Percentiles rank a stretch among this genome's conserved stretches.
These are phyloP conservation scores for Sebastes itinus DNA, from an alignment of 2,797 vertebrate genomes.

Conservation along the genomic window DNA sequence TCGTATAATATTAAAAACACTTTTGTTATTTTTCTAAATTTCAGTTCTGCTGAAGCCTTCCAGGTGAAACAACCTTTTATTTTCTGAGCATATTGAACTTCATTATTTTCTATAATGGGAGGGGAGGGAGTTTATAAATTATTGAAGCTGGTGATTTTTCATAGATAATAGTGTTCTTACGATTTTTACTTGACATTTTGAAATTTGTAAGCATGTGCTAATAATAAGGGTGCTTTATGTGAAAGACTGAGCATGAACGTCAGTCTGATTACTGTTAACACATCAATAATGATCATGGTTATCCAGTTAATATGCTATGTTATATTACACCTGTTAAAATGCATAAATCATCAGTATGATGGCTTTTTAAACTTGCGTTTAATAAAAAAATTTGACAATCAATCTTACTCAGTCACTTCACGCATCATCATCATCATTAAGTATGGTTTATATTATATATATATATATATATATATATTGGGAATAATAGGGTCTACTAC, in stretches of 20 bases:
- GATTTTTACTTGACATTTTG: slow-evolving; percentile 70
- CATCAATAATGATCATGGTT: slow-evolving; percentile 9
- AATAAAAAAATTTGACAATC: slow-evolving; percentile 27
- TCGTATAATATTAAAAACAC: background rate
- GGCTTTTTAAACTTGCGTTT: slow-evolving; percentile 30
- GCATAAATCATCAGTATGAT: slow-evolving; percentile 16
- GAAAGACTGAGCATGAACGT: slow-evolving; percentile 40
- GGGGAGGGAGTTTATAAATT: slow-evolving; percentile 32
- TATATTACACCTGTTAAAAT: slow-evolving; percentile 35
- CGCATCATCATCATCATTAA: background rate
- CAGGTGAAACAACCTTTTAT: slow-evolving; percentile 4
- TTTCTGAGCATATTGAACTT: slow-evolving; percentile 18
- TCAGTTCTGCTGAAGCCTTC: slow-evolving; percentile 84
- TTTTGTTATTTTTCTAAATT: slow-evolving; percentile 39
- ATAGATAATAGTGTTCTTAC: slow-evolving; percentile 37
- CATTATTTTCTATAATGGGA: slow-evolving; percentile 51
- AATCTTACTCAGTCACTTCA: background rate
- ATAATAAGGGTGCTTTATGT: slow-evolving; percentile 36
- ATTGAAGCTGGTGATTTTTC: slow-evolving; percentile 62
- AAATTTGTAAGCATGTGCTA: slow-evolving; percentile 65
- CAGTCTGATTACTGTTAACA: slow-evolving; percentile 33
- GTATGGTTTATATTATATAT: background rate
- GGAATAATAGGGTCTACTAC: background rate
- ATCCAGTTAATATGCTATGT: slow-evolving; percentile 20
- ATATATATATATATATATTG: background rate